phyloP scores from a whole-genome alignment of 2,888 invertebrate genomes.

The Agrotis clavis region DNA sequence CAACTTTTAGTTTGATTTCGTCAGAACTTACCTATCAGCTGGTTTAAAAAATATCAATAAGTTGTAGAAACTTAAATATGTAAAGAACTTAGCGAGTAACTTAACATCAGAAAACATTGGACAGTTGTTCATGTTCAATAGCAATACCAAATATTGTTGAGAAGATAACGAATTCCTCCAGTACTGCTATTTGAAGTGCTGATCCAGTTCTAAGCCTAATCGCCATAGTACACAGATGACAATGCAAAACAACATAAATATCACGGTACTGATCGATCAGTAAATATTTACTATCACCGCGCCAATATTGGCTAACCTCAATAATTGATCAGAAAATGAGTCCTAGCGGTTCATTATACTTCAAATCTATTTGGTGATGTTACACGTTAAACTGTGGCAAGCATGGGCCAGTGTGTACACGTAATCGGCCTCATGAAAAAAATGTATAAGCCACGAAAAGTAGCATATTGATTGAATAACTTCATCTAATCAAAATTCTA shows the following conservation, averaged over 20 bases:
- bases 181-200: not conserved
- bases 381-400: conserved; percentile 25
- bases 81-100: too few species aligned
- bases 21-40: not conserved
- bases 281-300: conserved; percentile 20
- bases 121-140: too few species aligned
- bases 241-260: not conserved
- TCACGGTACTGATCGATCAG: not conserved
- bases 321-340: conserved; percentile 30
- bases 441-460: conserved; percentile 6
- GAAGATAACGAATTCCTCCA: not conserved
- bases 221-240: conserved; percentile 7
- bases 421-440: conserved; percentile 23
- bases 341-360: conserved; percentile 8
- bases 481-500: not conserved
- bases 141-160: not conserved
- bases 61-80: too few species aligned
- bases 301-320: conserved; percentile 33
- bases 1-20: not conserved
- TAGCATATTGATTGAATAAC: conserved; percentile 35
- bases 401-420: conserved; percentile 30
- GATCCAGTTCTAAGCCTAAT: not conserved
- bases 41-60: not conserved
- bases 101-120: too few species aligned
- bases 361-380: conserved; percentile 15